phyloP scores from a whole-genome alignment of 2,888 invertebrate genomes.

The Yponomeuta sedellus region DNA sequence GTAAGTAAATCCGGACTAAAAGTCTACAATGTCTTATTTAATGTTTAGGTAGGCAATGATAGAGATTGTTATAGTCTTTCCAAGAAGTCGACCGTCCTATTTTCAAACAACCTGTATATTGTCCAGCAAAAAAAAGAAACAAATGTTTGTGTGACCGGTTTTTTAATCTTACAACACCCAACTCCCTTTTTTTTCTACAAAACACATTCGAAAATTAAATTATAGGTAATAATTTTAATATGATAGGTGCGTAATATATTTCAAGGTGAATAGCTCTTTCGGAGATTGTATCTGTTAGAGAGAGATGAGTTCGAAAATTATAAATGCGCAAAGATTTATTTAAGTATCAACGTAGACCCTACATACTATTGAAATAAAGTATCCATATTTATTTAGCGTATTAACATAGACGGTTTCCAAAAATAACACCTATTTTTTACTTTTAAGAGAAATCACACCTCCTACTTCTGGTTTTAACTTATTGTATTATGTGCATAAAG shows the following conservation, averaged over 20 bases:
- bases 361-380: too few species aligned
- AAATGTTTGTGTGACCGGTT: constrained; percentile 47
- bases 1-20: too few species aligned
- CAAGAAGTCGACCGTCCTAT: background rate
- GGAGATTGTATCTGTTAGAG: constrained; percentile 39
- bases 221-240: constrained; percentile 75
- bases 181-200: constrained; percentile 52
- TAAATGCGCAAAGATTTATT: background rate
- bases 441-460: too few species aligned
- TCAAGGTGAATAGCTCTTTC: constrained; percentile 32
- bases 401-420: background rate
- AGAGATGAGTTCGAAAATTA: background rate
- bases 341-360: background rate
- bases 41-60: too few species aligned
- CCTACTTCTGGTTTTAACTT: too few species aligned
- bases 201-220: constrained; percentile 71
- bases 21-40: too few species aligned
- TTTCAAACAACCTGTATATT: constrained; percentile 4
- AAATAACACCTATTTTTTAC: too few species aligned
- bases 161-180: constrained; percentile 67
- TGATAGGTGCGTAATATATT: constrained; percentile 72
- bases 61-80: background rate
- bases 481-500: too few species aligned
- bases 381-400: too few species aligned
- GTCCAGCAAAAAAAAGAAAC: constrained; percentile 10